phyloP scores from a whole-genome alignment of 2,888 invertebrate species.

The Lasioglossum morio region DNA sequence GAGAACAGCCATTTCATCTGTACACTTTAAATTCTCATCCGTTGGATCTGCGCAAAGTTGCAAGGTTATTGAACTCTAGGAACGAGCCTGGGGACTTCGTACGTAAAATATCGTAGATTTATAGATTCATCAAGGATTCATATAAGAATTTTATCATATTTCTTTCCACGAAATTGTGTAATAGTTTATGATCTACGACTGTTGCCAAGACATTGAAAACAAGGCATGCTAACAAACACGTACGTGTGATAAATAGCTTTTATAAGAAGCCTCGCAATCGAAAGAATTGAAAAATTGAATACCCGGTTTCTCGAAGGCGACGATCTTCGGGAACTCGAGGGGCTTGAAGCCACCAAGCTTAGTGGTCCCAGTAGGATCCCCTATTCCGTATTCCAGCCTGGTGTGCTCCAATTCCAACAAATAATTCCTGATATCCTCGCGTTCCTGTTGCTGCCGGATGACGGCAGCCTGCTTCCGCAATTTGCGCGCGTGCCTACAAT shows the following conservation, averaged over 20 bases:
- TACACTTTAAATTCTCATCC: conserved; percentile 9
- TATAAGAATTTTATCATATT: too few relatives aligned
- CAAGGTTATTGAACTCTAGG: not conserved
- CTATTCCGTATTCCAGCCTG: conserved; percentile 31
- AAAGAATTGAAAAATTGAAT: conserved; percentile 29
- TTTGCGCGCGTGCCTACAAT: conserved; percentile 44
- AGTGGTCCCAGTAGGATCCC: not conserved
- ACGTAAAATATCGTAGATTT: not conserved
- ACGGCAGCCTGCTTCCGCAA: conserved; percentile 45
- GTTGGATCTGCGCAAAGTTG: conserved; percentile 16
- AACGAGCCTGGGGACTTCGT: not conserved
- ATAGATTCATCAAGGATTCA: too few relatives aligned
- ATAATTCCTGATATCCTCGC: conserved; percentile 57
- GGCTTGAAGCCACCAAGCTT: conserved; percentile 60
- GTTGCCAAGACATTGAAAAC: too few relatives aligned
- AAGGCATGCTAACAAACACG: too few relatives aligned
- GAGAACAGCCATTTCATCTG: conserved; percentile 32
- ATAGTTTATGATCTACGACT: too few relatives aligned
- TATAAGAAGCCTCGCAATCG: too few relatives aligned
- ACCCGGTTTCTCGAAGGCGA: conserved; percentile 70
- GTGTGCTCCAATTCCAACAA: conserved; percentile 48
- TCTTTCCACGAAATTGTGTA: not conserved
- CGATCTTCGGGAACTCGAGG: conserved; percentile 75
- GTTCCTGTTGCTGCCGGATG: conserved; percentile 58
- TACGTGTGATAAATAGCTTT: too few relatives aligned